These are phyloP conservation scores for Dermochelys coriacea DNA, from an alignment of 2,797 vertebrate species.

Conservation along the genomic window DNA sequence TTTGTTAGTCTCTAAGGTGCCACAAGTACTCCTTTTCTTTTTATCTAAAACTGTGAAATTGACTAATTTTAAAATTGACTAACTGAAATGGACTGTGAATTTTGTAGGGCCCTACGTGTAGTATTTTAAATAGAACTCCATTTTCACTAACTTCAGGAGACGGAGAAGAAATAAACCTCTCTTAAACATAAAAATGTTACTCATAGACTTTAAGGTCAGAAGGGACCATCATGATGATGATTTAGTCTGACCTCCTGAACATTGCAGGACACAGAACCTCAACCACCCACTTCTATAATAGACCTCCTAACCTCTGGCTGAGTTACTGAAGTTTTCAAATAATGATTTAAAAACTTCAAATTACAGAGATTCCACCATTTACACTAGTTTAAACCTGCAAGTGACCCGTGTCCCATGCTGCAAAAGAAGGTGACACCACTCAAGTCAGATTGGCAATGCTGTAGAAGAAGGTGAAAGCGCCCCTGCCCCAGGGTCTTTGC, in stretches of 20 bases:
- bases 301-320: background rate
- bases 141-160: constrained; percentile 27
- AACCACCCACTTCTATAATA: background rate
- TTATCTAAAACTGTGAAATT: too few relatives aligned
- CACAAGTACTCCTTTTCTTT: too few relatives aligned
- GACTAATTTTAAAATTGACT: too few relatives aligned
- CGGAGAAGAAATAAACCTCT: background rate
- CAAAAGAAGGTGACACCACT: too few relatives aligned
- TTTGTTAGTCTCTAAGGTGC: too few relatives aligned
- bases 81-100: too few relatives aligned
- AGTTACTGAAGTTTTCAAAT: background rate
- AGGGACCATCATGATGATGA: background rate
- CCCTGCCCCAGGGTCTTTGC: background rate
- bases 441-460: background rate
- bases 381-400: background rate
- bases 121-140: constrained; percentile 40
- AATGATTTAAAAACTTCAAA: background rate
- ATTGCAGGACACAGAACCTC: background rate
- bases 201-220: background rate
- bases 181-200: constrained; percentile 33
- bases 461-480: background rate
- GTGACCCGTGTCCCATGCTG: background rate
- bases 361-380: background rate
- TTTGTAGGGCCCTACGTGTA: background rate
- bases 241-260: background rate